Evolutionary conservation across 2,113 vertebrate genomes (phyloP).

Genomic region (Ceyx cyanopectus): DNA sequence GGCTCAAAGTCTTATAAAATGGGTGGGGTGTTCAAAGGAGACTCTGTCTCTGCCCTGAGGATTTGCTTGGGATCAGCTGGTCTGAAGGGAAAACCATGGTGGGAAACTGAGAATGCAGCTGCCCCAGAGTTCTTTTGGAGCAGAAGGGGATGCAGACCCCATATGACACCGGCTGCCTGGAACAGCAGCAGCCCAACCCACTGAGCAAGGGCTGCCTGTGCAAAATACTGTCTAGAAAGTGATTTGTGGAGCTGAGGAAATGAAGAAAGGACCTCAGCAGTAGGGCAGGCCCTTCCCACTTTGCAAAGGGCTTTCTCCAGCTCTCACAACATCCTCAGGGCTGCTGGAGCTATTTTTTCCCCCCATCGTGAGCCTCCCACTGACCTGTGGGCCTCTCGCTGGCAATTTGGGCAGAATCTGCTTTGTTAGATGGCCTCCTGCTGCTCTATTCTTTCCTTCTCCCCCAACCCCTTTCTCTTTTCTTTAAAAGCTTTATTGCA

Average conservation of each 20-base stretch:
- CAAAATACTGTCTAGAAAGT: background rate
- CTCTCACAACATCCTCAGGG: background rate
- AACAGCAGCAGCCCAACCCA: background rate
- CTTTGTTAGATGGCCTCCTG: slow-evolving; percentile 61
- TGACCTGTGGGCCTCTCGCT: slow-evolving; percentile 36
- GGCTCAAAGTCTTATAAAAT: background rate
- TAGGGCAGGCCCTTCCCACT: background rate
- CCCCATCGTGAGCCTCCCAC: background rate
- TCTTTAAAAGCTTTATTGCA: slow-evolving; percentile 51
- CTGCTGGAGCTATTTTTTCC: background rate
- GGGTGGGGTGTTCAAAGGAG: background rate
- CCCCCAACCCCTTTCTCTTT: slow-evolving; percentile 2
- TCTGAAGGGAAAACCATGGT: background rate
- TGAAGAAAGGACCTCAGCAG: background rate
- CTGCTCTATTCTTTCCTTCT: slow-evolving; percentile 49
- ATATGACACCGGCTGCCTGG: fast-evolving
- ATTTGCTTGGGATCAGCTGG: background rate
- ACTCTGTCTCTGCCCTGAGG: fast-evolving
- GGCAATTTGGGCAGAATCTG: slow-evolving; percentile 48
- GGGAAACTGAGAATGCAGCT: background rate
- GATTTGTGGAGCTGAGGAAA: background rate
- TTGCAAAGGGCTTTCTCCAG: background rate
- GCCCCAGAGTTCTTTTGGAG: fast-evolving
- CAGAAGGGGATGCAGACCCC: background rate
- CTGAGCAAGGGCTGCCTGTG: background rate